Evolutionary conservation across 1,140 invertebrate genomes (phyloP).

Genomic region (Prorops nasuta): DNA sequence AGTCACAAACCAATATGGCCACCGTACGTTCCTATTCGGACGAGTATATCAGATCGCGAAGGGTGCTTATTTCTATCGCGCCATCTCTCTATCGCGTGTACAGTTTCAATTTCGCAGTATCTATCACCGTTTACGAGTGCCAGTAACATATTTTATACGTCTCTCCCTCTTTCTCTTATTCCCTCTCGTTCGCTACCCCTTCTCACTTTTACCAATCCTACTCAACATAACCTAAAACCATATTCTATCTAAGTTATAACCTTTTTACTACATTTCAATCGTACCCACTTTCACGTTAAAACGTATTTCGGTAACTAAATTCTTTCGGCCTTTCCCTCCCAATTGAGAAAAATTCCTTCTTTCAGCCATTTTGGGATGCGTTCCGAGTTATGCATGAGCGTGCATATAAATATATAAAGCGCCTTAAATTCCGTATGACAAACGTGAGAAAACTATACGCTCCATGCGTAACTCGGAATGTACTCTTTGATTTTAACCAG

Average conservation of each 20-base stretch:
- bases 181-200: not conserved
- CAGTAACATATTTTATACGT: conserved; percentile 21
- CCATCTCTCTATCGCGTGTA: conserved; percentile 16
- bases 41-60: conserved; percentile 18
- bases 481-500: too few species aligned
- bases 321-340: too few species aligned
- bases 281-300: not conserved
- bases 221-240: too few species aligned
- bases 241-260: not conserved
- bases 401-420: too few species aligned
- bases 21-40: conserved; percentile 2
- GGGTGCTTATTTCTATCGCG: conserved; percentile 27
- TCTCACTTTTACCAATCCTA: not conserved
- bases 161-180: conserved; percentile 1
- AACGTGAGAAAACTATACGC: too few species aligned
- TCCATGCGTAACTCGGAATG: too few species aligned
- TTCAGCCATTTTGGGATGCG: too few species aligned
- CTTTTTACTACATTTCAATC: not conserved
- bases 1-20: too few species aligned
- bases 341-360: too few species aligned
- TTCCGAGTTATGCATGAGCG: too few species aligned
- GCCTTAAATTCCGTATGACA: too few species aligned
- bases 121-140: conserved; percentile 11
- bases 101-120: conserved; percentile 23
- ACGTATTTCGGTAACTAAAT: not conserved